Evolutionary conservation across 2,888 invertebrate species (phyloP).

Genomic region (Hypselothyrea guttata): DNA sequence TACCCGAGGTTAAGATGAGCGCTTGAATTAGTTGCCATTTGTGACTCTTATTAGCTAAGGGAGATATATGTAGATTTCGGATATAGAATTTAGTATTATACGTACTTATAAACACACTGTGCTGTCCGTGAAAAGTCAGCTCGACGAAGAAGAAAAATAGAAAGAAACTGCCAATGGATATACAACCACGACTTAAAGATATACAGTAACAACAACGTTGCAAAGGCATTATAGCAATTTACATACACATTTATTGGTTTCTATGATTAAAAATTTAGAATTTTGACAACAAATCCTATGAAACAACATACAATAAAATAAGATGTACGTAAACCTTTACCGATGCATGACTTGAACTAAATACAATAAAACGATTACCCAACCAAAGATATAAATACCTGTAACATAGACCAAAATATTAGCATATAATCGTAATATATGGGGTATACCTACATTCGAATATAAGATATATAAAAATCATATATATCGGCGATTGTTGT

Average conservation of each 20-base stretch:
- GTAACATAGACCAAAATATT: background rate
- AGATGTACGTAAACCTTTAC: too few species aligned
- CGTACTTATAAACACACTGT: conserved; percentile 35
- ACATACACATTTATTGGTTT: background rate
- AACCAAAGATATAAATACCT: conserved; percentile 31
- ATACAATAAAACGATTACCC: conserved; percentile 29
- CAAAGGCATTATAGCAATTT: conserved; percentile 26
- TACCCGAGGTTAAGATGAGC: conserved; percentile 25
- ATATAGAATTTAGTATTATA: background rate
- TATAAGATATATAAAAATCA: background rate
- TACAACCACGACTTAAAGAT: conserved; percentile 23
- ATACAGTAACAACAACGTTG: conserved; percentile 35
- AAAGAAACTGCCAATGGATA: conserved; percentile 34
- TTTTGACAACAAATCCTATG: conserved; percentile 27
- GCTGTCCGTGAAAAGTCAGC: conserved; percentile 30
- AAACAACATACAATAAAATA: too few species aligned
- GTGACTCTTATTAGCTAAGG: conserved; percentile 22
- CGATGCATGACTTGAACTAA: conserved; percentile 1
- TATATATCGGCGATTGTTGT: background rate
- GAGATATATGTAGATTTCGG: too few species aligned
- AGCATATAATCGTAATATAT: background rate
- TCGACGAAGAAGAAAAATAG: conserved; percentile 34
- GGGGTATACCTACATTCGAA: conserved; percentile 21
- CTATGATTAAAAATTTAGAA: conserved; percentile 2
- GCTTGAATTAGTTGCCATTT: conserved; percentile 30